Evolutionary conservation across 2,113 vertebrate species (phyloP).

Genomic region (western clawed frog (Xenopus tropicalis)): UCB_Xtro_10.0 CM004444.2:25308501-25309000

Average conservation of each 20-base stretch:
- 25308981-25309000: too few relatives aligned
- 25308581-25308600: too few relatives aligned
- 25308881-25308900: conserved; percentile 14
- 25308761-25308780: conserved; percentile 26
- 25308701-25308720: background rate
- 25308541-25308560: too few relatives aligned
- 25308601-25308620: too few relatives aligned
- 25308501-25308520: too few relatives aligned
- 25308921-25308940: background rate
- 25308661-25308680: too few relatives aligned
- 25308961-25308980: conserved; percentile 2
- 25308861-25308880: conserved; percentile 34
- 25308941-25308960: background rate
- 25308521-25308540: too few relatives aligned
- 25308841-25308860: conserved; percentile 36
- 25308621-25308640: too few relatives aligned
- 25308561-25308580: too few relatives aligned
- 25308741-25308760: conserved; percentile 16
- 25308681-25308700: background rate
- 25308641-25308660: too few relatives aligned
- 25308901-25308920: conserved; percentile 18
- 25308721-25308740: conserved; percentile 33
- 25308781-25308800: conserved; percentile 23
- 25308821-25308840: conserved; percentile 30
- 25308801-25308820: conserved; percentile 43